Evolutionary conservation across 2,113 vertebrate species (phyloP).

Genomic region (Petaurus breviceps): DNA sequence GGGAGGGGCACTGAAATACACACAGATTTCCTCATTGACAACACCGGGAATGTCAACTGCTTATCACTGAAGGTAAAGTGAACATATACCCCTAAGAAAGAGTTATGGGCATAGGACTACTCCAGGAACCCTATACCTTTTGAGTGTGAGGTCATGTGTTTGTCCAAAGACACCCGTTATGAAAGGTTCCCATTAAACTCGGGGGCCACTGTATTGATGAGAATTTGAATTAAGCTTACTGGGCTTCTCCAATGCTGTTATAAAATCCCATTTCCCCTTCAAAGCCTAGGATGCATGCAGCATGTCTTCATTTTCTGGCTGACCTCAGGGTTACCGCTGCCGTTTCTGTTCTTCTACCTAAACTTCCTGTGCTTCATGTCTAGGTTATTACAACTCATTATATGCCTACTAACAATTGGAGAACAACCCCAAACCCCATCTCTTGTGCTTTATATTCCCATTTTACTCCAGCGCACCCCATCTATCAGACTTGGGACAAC

Average conservation of each 20-base stretch:
- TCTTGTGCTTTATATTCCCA: background rate
- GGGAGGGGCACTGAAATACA: background rate
- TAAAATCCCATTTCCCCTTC: background rate
- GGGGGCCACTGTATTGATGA: accelerated
- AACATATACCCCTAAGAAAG: background rate
- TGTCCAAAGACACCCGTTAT: accelerated
- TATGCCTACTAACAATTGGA: background rate
- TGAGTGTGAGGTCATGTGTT: background rate
- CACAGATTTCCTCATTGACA: background rate
- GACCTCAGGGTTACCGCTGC: background rate
- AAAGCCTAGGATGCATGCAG: background rate
- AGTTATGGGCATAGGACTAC: background rate
- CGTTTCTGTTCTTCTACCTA: background rate
- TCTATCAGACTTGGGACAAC: slow-evolving; percentile 46
- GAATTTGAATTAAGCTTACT: background rate
- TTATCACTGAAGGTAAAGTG: background rate
- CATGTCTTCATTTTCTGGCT: background rate
- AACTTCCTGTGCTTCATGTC: background rate
- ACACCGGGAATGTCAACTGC: background rate
- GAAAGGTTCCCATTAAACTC: background rate
- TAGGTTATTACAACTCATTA: background rate
- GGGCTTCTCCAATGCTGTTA: background rate
- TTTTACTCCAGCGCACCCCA: background rate
- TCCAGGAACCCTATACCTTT: background rate
- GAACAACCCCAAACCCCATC: background rate